A percentile compares a stretch with the other conserved stretches of the same genome.
Conservation (phyloP, 2,797 vertebrate genomes). For the Channallabes apus region DNA sequence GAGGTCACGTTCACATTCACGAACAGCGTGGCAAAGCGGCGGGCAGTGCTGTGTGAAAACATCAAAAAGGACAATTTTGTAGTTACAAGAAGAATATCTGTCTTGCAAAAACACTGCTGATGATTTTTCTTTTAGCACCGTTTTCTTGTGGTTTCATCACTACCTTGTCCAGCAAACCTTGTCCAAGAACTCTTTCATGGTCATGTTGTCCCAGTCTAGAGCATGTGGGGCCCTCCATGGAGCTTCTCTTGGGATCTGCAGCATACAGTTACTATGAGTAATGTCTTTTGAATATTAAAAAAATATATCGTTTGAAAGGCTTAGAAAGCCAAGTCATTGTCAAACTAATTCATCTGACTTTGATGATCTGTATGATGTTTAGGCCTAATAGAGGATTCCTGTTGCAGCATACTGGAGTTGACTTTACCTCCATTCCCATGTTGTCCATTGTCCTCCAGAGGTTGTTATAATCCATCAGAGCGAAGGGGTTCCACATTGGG, state of each 20-base stretch:
- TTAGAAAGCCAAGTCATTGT: neutral
- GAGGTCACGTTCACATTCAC: slow-evolving; percentile 93
- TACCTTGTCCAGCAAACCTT: slow-evolving; percentile 95
- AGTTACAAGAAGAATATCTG: neutral
- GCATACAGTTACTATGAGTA: slow-evolving; percentile 33
- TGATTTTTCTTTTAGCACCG: neutral
- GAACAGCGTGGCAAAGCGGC: slow-evolving; percentile 84
- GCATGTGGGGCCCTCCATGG: slow-evolving; percentile 93
- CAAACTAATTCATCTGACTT: neutral
- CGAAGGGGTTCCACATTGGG: slow-evolving; percentile 88
- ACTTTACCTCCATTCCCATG: slow-evolving; percentile 91
- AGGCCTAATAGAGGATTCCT: neutral
- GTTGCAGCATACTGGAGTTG: neutral
- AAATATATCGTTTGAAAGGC: neutral
- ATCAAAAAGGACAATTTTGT: neutral
- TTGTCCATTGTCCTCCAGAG: slow-evolving; percentile 91
- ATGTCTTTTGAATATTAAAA: neutral
- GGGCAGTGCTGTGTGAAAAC: slow-evolving; percentile 72
- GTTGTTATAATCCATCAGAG: slow-evolving; percentile 90
- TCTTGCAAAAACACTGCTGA: neutral
- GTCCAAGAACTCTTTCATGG: slow-evolving; percentile 88
- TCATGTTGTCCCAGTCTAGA: slow-evolving; percentile 94
- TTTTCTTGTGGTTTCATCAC: neutral
- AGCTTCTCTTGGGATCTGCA: slow-evolving; percentile 90
- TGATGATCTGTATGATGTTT: neutral